Evolutionary conservation across 1,140 invertebrate genomes (phyloP).

Genomic region (Thalassaphorura encarpata): DNA sequence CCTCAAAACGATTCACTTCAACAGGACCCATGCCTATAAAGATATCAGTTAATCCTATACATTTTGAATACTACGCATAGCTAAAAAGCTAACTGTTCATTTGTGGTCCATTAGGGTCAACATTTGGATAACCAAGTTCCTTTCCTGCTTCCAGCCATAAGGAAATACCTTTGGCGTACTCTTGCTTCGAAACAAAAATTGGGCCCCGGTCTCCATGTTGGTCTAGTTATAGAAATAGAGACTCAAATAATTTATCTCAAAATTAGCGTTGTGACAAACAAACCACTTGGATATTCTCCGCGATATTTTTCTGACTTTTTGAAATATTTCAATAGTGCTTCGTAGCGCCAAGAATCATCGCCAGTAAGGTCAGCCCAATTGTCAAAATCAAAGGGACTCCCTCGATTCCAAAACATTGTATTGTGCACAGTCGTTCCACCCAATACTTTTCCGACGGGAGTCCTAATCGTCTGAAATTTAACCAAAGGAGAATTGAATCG

Average conservation of each 20-base stretch:
- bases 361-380: conserved; percentile 2
- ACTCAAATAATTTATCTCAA: neutral
- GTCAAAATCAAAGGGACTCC: conserved; percentile 47
- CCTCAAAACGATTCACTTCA: conserved; percentile 1
- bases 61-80: neutral
- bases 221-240: neutral
- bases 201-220: conserved; percentile 11
- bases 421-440: conserved; percentile 65
- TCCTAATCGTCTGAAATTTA: neutral
- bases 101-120: conserved; percentile 14
- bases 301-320: neutral
- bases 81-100: neutral
- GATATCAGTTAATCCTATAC: neutral
- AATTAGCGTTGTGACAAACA: neutral
- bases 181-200: neutral
- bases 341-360: neutral
- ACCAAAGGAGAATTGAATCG: too few relatives aligned
- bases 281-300: neutral
- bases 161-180: neutral
- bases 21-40: conserved; percentile 8
- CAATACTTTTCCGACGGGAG: conserved; percentile 37
- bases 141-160: conserved; percentile 7
- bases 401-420: conserved; percentile 79
- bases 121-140: conserved; percentile 4
- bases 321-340: neutral